Evolutionary conservation across 1,140 invertebrate species (phyloP).

Genomic region (Lutraria rhynchaena): DNA sequence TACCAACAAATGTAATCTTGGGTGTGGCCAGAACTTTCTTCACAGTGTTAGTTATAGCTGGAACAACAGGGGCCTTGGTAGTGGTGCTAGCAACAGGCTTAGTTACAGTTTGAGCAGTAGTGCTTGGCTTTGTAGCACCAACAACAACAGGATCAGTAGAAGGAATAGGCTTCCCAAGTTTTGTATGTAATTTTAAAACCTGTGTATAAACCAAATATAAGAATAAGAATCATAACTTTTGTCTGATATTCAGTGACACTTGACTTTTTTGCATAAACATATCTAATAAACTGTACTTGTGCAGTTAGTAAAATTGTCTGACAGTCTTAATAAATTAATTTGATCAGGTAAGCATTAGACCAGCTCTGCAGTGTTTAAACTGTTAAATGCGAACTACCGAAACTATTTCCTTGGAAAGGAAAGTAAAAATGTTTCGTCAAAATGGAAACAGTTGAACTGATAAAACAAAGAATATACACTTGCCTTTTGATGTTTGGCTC

Average conservation of each 20-base stretch:
- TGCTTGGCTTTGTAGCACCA: conserved; percentile 60
- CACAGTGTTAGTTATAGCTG: conserved; percentile 62
- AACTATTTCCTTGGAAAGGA: too few relatives aligned
- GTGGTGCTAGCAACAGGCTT: conserved; percentile 70
- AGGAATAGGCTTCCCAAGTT: conserved; percentile 98
- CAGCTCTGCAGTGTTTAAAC: background rate
- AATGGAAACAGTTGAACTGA: too few relatives aligned
- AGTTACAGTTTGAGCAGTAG: conserved; percentile 67
- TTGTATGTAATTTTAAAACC: conserved; percentile 97
- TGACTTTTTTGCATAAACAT: background rate
- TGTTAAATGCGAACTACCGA: background rate
- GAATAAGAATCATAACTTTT: too few relatives aligned
- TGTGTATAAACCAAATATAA: conserved; percentile 65
- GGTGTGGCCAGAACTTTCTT: conserved; percentile 88
- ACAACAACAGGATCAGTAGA: conserved; percentile 92
- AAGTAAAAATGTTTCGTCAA: too few relatives aligned
- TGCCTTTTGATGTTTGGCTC: conserved; percentile 98
- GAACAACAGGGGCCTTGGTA: conserved; percentile 60
- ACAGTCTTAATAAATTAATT: background rate
- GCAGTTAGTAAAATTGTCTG: background rate
- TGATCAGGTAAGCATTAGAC: background rate
- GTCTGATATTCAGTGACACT: background rate
- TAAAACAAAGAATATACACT: too few relatives aligned
- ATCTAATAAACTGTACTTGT: background rate
- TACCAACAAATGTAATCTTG: conserved; percentile 95